phyloP scores from a whole-genome alignment of 2,113 vertebrate species.

The Phyllostomus discolor region DNA sequence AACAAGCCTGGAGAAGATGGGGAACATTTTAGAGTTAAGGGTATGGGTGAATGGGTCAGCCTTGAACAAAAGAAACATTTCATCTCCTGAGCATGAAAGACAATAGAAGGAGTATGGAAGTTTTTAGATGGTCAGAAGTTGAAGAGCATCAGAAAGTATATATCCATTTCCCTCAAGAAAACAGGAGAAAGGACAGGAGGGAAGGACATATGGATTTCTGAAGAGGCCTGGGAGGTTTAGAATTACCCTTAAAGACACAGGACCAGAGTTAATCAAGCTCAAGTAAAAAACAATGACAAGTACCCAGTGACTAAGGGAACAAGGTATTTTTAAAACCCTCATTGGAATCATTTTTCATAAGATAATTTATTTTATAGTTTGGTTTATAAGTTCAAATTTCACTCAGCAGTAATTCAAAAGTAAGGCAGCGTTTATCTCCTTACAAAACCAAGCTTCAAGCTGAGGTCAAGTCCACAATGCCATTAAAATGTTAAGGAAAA shows the following conservation, averaged over 20 bases:
- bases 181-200: background rate
- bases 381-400: background rate
- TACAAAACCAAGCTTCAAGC: background rate
- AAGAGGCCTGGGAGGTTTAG: background rate
- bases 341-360: background rate
- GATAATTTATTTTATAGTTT: constrained; percentile 13
- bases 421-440: background rate
- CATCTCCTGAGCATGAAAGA: background rate
- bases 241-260: background rate
- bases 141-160: background rate
- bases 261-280: background rate
- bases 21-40: background rate
- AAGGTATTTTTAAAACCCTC: background rate
- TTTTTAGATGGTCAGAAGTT: background rate
- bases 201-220: background rate
- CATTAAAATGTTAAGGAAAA: background rate
- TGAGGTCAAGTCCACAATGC: background rate
- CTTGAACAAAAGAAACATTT: background rate
- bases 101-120: background rate
- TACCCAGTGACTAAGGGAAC: background rate
- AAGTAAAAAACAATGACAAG: background rate
- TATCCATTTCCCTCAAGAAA: background rate
- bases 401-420: background rate
- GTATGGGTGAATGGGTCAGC: background rate
- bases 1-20: background rate